Conservation (phyloP, 2,888 invertebrate species). For the Agonopterix heracliana region DNA sequence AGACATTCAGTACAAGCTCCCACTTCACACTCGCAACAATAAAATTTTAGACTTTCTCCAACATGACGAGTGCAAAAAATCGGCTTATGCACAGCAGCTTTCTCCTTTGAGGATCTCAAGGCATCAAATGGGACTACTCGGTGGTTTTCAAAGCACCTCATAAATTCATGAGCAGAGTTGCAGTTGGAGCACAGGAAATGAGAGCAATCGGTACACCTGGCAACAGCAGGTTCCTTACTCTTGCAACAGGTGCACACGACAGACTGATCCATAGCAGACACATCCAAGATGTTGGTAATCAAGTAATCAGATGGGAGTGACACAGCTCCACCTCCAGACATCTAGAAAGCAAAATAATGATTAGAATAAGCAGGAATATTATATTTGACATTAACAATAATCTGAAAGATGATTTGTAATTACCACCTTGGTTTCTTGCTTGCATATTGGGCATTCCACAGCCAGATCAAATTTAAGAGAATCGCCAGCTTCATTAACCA, state of each 20-base stretch:
- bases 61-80: conserved; percentile 89
- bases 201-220: conserved; percentile 95
- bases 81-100: conserved; percentile 91
- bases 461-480: conserved; percentile 78
- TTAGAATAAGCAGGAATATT: conserved; percentile 9
- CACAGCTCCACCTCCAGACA: conserved; percentile 84
- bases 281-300: conserved; percentile 88
- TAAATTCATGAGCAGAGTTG: conserved; percentile 96
- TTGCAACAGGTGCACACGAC: conserved; percentile 96
- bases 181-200: conserved; percentile 95
- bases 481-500: conserved; percentile 83
- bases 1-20: conserved; percentile 93
- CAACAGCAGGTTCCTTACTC: conserved; percentile 94
- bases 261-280: conserved; percentile 84
- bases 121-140: conserved; percentile 93
- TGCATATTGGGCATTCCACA: conserved; percentile 87
- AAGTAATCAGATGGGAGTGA: conserved; percentile 92
- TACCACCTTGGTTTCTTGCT: conserved; percentile 87
- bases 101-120: conserved; percentile 85
- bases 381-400: neutral
- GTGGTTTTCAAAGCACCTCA: conserved; percentile 98
- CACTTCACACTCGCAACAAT: conserved; percentile 91
- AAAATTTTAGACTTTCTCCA: conserved; percentile 90
- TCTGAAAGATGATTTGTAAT: neutral
- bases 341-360: conserved; percentile 49